Percentiles rank a stretch among this genome's conserved stretches.
These are phyloP conservation scores for Hetaerina americana DNA, from an alignment of 1,140 invertebrate species.

Conservation along the genomic window DNA sequence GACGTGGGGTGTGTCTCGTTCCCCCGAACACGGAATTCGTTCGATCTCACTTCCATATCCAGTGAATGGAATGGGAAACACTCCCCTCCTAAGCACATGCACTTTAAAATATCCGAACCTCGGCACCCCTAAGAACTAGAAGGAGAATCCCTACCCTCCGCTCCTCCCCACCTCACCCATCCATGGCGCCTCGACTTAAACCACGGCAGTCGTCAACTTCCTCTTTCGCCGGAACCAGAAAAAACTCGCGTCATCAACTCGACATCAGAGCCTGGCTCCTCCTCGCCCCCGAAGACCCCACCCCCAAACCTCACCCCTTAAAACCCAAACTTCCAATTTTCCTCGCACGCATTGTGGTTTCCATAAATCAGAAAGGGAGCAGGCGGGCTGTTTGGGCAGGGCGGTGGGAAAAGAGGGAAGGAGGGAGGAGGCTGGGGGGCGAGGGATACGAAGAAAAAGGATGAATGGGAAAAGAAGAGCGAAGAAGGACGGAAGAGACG, in stretches of 20 bases:
- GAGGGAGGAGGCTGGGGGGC: not conserved
- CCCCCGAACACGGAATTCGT: too few relatives aligned
- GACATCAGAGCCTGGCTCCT: not conserved
- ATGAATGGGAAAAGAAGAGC: not conserved
- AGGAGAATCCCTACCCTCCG: too few relatives aligned
- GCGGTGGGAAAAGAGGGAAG: not conserved
- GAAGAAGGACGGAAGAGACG: not conserved
- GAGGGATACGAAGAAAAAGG: not conserved
- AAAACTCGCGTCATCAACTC: not conserved
- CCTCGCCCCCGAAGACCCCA: not conserved
- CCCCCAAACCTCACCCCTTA: not conserved
- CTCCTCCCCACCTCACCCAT: too few relatives aligned
- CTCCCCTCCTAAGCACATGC: too few relatives aligned
- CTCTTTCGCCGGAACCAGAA: not conserved
- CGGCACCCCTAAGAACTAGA: too few relatives aligned
- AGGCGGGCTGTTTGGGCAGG: not conserved
- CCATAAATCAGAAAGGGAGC: not conserved
- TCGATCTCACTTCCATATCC: too few relatives aligned
- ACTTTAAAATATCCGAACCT: too few relatives aligned
- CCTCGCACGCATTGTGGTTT: not conserved
- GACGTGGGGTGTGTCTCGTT: too few relatives aligned
- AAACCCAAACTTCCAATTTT: not conserved
- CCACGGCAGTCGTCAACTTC: not conserved
- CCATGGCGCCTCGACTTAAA: too few relatives aligned
- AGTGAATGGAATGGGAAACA: too few relatives aligned